These are phyloP conservation scores for Hypsopygia costalis DNA, from an alignment of 2,888 invertebrate species.

Conservation along the genomic window DNA sequence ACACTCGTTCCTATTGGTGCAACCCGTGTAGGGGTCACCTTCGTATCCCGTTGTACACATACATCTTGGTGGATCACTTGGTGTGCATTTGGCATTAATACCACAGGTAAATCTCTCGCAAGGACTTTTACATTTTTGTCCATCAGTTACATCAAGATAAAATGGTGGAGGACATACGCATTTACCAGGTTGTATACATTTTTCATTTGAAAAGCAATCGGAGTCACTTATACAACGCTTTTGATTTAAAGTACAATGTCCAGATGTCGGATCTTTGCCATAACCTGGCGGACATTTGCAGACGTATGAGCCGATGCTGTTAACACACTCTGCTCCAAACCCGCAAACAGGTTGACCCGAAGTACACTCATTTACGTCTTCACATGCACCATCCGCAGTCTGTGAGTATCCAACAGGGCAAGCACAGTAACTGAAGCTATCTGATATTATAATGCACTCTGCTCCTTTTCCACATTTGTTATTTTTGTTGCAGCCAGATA, in stretches of 20 bases:
- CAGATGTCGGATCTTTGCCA: slow-evolving; percentile 90
- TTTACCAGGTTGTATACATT: slow-evolving; percentile 94
- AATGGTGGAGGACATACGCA: slow-evolving; percentile 95
- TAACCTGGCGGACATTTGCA: slow-evolving; percentile 92
- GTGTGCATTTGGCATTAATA: slow-evolving; percentile 93
- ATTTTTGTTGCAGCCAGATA: slow-evolving; percentile 90
- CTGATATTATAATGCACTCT: slow-evolving; percentile 94
- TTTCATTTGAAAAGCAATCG: slow-evolving; percentile 92
- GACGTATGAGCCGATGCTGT: slow-evolving; percentile 87
- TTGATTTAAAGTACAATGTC: slow-evolving; percentile 90
- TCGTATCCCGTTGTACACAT: slow-evolving; percentile 93
- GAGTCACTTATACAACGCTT: slow-evolving; percentile 90
- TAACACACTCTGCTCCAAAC: slow-evolving; percentile 92
- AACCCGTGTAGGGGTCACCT: slow-evolving; percentile 92
- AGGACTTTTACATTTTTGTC: slow-evolving; percentile 94
- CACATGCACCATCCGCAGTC: slow-evolving; percentile 88
- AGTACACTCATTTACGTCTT: slow-evolving; percentile 91
- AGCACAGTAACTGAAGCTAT: slow-evolving; percentile 95
- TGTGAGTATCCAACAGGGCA: slow-evolving; percentile 93
- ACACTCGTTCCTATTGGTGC: slow-evolving; percentile 93
- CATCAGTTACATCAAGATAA: slow-evolving; percentile 90
- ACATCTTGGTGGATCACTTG: slow-evolving; percentile 93
- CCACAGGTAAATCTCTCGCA: slow-evolving; percentile 95
- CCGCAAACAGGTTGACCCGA: slow-evolving; percentile 89
- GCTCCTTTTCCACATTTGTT: slow-evolving; percentile 92